Percentiles rank a stretch among this genome's conserved stretches.
Conservation (phyloP, 1,140 invertebrate species). For the Drosophila arawakana region DNA sequence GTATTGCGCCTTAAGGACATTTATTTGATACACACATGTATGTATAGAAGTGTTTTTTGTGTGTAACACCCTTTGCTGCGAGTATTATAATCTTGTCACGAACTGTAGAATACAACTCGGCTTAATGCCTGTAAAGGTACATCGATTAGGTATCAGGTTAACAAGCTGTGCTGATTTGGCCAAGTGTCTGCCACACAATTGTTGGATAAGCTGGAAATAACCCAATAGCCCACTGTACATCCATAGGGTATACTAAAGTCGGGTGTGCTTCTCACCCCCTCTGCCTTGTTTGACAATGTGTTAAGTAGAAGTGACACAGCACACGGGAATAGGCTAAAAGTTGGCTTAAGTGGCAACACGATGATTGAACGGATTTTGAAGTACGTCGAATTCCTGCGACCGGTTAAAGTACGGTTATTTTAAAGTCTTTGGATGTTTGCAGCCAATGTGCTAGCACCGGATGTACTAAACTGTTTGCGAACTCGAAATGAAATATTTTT, state of each 20-base stretch:
- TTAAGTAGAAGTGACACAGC: constrained; percentile 73
- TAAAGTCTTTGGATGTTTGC: constrained; percentile 9
- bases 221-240: no score
- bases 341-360: constrained; percentile 23
- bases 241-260: not conserved
- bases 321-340: constrained; percentile 47
- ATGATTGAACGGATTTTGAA: constrained; percentile 67
- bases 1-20: constrained; percentile 57
- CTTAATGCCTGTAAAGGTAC: not conserved
- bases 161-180: not conserved
- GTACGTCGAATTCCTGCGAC: not conserved
- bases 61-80: not conserved
- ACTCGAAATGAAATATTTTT: constrained; percentile 34
- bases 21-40: not conserved
- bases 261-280: not conserved
- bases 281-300: constrained; percentile 60
- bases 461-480: constrained; percentile 53
- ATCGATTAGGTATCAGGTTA: not conserved
- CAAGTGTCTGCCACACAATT: not conserved
- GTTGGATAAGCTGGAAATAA: not conserved
- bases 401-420: constrained; percentile 13
- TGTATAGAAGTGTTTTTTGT: not conserved
- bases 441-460: constrained; percentile 30
- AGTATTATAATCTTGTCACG: constrained; percentile 9
- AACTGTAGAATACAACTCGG: not conserved